Percentiles rank a stretch among this genome's conserved stretches.
phyloP scores from a whole-genome alignment of 2,888 invertebrate species.

The Drosophila limbata region DNA sequence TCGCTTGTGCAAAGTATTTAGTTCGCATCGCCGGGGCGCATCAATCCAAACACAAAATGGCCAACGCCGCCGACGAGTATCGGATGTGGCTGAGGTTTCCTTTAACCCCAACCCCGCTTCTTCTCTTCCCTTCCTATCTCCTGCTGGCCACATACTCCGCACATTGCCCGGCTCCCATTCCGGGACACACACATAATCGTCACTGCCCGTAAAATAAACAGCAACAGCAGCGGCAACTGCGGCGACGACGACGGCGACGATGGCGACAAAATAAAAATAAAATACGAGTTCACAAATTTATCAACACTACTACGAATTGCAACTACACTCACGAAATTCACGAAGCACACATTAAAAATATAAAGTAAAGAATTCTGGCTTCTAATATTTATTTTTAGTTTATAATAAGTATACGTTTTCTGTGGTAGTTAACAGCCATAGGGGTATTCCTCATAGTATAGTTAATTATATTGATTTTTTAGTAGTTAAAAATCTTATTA shows the following conservation, averaged over 20 bases:
- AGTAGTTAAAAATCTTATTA: too few relatives aligned
- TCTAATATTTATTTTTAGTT: too few relatives aligned
- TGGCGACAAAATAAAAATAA: conserved; percentile 81
- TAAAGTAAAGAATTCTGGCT: too few relatives aligned
- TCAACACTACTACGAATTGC: neutral
- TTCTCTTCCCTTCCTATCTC: too few relatives aligned
- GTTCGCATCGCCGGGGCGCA: conserved; percentile 76
- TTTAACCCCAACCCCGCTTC: conserved; percentile 23
- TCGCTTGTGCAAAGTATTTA: conserved; percentile 79
- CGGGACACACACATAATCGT: conserved; percentile 71
- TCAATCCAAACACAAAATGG: conserved; percentile 82
- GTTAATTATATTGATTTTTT: too few relatives aligned
- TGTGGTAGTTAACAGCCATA: neutral
- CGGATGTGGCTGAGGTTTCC: conserved; percentile 81
- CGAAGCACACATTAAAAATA: neutral
- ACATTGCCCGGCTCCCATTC: conserved; percentile 24
- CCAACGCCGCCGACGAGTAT: conserved; percentile 73
- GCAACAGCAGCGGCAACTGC: conserved; percentile 50
- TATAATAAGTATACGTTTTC: too few relatives aligned
- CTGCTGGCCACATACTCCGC: conserved; percentile 15
- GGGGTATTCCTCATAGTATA: neutral
- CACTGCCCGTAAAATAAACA: conserved; percentile 81
- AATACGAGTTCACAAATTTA: conserved; percentile 40
- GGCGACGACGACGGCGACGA: conserved; percentile 40
- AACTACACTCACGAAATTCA: neutral